Conservation (phyloP, 2,888 invertebrate species). For the Megamerina dolium region DNA sequence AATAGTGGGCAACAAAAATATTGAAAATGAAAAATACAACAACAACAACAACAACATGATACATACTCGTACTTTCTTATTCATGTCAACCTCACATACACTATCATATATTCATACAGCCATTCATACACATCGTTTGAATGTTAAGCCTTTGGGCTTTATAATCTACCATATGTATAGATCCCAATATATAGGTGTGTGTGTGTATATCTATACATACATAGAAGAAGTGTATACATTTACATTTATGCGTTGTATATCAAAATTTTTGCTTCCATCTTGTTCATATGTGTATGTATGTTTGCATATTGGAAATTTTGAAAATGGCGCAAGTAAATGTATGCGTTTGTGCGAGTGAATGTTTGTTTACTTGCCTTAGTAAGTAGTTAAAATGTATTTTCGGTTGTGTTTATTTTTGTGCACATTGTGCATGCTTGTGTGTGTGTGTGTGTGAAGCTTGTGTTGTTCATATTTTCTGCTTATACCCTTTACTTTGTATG, state of each 20-base stretch:
- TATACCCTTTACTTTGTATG: background rate
- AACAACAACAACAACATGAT: background rate
- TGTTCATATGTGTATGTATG: no score
- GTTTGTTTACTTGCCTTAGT: constrained; percentile 1
- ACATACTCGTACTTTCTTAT: no score
- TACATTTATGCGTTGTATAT: no score
- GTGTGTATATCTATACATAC: no score
- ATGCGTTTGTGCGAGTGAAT: background rate
- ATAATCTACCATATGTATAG: no score
- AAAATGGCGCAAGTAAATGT: constrained; percentile 12
- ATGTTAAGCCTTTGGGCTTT: constrained; percentile 1
- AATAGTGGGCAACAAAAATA: no score
- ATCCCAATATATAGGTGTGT: no score
- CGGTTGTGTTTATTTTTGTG: background rate
- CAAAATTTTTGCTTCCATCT: no score
- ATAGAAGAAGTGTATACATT: no score
- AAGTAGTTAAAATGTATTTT: constrained; percentile 2
- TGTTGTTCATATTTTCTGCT: background rate
- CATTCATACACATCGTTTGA: background rate
- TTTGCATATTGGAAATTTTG: constrained; percentile 20
- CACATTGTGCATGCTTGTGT: background rate
- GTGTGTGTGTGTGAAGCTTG: background rate
- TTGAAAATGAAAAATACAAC: background rate
- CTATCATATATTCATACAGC: no score
- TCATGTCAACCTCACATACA: no score